phyloP scores from a whole-genome alignment of 2,888 invertebrate species.

The Orchestes rusci region DNA sequence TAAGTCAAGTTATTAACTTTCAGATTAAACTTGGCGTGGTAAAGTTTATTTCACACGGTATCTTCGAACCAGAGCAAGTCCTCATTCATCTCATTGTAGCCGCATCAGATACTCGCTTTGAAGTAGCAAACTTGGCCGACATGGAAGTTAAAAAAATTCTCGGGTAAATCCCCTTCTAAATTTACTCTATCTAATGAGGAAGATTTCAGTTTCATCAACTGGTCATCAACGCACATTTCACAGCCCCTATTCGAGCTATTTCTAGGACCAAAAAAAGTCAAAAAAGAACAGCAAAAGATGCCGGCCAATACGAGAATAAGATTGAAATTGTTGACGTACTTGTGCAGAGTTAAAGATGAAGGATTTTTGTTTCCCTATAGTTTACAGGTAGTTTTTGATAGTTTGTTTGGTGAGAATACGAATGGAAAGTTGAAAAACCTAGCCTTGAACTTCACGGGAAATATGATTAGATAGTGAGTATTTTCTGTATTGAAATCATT shows the following conservation, averaged over 20 bases:
- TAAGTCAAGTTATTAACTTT: no score
- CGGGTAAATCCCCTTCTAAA: conserved; percentile 45
- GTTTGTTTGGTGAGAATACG: conserved; percentile 75
- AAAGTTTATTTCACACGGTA: conserved; percentile 72
- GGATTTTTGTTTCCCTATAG: conserved; percentile 72
- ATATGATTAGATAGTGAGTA: conserved; percentile 73
- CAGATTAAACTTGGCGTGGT: conserved; percentile 70
- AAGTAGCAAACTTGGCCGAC: conserved; percentile 82
- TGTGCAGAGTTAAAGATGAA: conserved; percentile 64
- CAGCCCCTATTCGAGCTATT: conserved; percentile 74
- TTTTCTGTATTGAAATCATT: not conserved
- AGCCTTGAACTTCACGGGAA: conserved; percentile 74
- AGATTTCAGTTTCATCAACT: conserved; percentile 61
- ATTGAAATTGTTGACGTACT: conserved; percentile 75
- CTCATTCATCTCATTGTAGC: conserved; percentile 75
- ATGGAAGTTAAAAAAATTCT: conserved; percentile 74
- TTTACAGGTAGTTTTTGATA: conserved; percentile 83
- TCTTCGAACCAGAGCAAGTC: conserved; percentile 67
- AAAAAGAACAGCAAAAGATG: conserved; percentile 62
- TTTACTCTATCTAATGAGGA: not conserved
- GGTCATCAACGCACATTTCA: conserved; percentile 62
- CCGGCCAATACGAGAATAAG: conserved; percentile 79
- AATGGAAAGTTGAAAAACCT: conserved; percentile 75
- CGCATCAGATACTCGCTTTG: conserved; percentile 82
- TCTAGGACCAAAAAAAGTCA: conserved; percentile 56